These are phyloP conservation scores for Nezara viridula DNA, from an alignment of 2,888 invertebrate species.

Conservation along the genomic window DNA sequence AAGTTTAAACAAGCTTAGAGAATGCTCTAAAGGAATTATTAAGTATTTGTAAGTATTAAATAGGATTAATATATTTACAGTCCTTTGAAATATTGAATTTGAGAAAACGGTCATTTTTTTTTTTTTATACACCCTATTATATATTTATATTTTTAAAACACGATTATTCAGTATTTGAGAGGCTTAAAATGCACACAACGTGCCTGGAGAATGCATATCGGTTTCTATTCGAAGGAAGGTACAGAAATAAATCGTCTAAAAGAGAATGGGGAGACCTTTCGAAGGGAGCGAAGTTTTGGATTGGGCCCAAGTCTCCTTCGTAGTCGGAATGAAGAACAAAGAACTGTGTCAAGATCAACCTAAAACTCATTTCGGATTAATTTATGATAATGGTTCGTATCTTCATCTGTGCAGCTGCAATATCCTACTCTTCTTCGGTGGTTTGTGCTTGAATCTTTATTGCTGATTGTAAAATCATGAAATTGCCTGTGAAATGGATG, in stretches of 20 bases:
- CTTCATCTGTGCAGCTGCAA: not conserved
- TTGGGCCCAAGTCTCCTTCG: conserved; percentile 29
- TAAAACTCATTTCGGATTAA: not conserved
- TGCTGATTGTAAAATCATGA: not conserved
- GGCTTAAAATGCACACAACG: not conserved
- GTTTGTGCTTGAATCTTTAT: not conserved
- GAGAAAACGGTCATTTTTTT: too few species aligned
- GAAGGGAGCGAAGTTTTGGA: conserved; percentile 25
- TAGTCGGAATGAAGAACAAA: conserved; percentile 27
- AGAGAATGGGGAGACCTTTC: conserved; percentile 50
- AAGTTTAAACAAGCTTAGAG: too few species aligned
- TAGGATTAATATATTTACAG: too few species aligned
- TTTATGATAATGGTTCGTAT: not conserved
- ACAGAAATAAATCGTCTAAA: conserved; percentile 45
- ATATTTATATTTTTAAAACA: not conserved
- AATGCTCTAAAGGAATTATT: too few species aligned
- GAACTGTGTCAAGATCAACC: conserved; percentile 45
- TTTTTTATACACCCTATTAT: too few species aligned
- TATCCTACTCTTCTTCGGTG: not conserved
- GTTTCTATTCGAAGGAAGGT: conserved; percentile 32
- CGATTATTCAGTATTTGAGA: not conserved
- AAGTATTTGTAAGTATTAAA: too few species aligned
- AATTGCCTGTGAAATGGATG: too few species aligned
- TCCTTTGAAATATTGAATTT: too few species aligned
- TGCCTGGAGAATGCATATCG: conserved; percentile 34